Base-by-base conservation (phyloP, 2,797 vertebrate genomes). In the Knipowitschia caucasica region DNA sequence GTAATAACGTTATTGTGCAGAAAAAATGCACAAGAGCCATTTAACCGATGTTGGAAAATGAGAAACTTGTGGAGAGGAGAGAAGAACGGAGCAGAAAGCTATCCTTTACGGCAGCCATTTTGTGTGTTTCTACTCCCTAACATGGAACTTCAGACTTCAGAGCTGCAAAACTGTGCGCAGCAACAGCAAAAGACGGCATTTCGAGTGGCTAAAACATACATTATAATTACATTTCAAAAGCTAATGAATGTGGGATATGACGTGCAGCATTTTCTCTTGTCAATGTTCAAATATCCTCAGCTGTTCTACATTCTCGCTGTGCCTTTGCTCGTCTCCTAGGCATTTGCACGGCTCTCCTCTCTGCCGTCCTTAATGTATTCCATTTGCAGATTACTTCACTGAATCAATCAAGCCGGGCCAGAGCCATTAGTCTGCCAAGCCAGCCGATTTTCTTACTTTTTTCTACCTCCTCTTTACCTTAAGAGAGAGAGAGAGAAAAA, bases 341-440 rank as follows among this genome's bases (percentile, higher is more conserved):
- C 81, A 77, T 83, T 76, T 71, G 71, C 78, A 71, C 70, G 47
- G 61, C 75, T 71, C 73, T 59, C 10, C 58, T 69, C 67, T 59
- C 64, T 6, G 40, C 59, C 44, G 7, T 65, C 71, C 74, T 51
- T 84, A 83, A 85, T 86, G 82, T 83, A 85, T 86, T 86, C 84
- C 83, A 86, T 88, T 84, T 87, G 81, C 80, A 86, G 85, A 88
- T 84, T 81, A 81, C 84, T 86, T 86, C 77, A 85, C 77, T 80
- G 78, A 86, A 85, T 85, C 83, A 86, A 85, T 84, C 84, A 77
- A 71, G 78, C 73, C 78, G 62, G 59, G 75, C 78, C 75, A 76
- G 72, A 74, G 78, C 78, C 80, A 86, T 88, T 86, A 83, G 81
- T 73, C 82, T 78, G 81, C 80, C 66, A 58, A 62, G 80, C 75